phyloP scores from a whole-genome alignment of 2,797 vertebrate species.

The Bradypus variegatus region DNA sequence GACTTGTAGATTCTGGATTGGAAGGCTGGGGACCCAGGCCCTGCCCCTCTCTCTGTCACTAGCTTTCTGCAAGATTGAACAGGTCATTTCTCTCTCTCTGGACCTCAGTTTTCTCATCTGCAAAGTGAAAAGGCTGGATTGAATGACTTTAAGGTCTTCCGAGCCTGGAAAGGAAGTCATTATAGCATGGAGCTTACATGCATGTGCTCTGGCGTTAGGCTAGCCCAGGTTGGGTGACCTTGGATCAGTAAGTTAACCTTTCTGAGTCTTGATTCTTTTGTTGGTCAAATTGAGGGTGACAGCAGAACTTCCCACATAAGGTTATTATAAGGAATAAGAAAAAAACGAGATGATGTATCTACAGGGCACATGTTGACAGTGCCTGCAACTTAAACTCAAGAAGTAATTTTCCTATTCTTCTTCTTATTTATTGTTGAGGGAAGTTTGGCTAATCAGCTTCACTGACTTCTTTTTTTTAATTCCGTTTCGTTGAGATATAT shows the following conservation, averaged over 20 bases:
- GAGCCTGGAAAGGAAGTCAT: background rate
- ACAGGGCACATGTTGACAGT: background rate
- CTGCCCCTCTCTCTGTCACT: background rate
- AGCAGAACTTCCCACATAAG: background rate
- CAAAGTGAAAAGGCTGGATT: background rate
- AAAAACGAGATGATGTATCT: background rate
- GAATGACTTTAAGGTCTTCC: background rate
- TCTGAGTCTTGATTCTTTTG: background rate
- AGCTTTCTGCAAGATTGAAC: background rate
- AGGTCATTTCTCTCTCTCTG: background rate
- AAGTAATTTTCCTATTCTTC: background rate
- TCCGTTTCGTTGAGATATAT: no score
- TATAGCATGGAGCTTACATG: fast-evolving
- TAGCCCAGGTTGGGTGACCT: background rate
- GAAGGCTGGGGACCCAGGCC: no score
- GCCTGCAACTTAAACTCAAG: background rate
- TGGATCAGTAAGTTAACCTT: background rate
- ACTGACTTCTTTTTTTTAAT: background rate
- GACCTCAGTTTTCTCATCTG: background rate
- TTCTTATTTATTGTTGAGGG: background rate
- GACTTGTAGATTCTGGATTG: background rate
- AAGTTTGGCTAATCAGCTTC: background rate
- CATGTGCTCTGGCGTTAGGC: background rate
- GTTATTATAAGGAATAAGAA: constrained; percentile 6
- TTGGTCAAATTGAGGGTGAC: background rate